A percentile compares a stretch with the other conserved stretches of the same genome.
phyloP scores from a whole-genome alignment of 2,113 vertebrate genomes.

The Alligator sinensis region DNA sequence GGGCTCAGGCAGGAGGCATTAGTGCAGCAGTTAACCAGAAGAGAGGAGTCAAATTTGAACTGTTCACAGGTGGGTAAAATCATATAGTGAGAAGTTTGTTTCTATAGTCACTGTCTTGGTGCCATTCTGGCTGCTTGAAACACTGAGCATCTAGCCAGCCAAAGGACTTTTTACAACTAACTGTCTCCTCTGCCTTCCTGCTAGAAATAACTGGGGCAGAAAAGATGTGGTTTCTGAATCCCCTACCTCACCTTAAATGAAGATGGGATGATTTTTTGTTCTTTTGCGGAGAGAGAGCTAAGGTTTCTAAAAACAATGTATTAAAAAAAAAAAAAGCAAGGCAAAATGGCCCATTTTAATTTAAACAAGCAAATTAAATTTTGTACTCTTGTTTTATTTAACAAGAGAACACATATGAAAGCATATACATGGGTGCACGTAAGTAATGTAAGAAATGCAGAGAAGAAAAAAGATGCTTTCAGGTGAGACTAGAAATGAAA shows the following conservation, averaged over 20 bases:
- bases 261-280: not conserved
- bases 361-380: not conserved
- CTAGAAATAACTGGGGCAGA: not conserved
- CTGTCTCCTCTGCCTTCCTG: slow-evolving; percentile 25
- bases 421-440: not conserved
- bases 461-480: not conserved
- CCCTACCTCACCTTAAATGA: not conserved
- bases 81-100: slow-evolving; percentile 55
- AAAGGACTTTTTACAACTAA: slow-evolving; percentile 6
- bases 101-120: slow-evolving; percentile 58
- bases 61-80: slow-evolving; percentile 63
- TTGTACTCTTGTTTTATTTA: not conserved
- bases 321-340: not conserved
- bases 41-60: slow-evolving; percentile 54
- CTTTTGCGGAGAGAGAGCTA: not conserved
- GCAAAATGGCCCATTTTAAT: not conserved
- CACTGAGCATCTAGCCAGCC: slow-evolving; percentile 38
- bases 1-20: not conserved
- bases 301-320: not conserved
- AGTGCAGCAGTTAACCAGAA: not conserved
- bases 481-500: not conserved
- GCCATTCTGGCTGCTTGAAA: slow-evolving; percentile 52
- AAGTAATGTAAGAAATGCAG: not conserved
- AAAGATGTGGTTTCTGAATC: not conserved
- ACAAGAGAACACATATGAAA: not conserved